Percentiles rank a stretch among this genome's conserved stretches.
phyloP scores from a whole-genome alignment of 2,888 invertebrate species.

The Spisula subtruncata region DNA sequence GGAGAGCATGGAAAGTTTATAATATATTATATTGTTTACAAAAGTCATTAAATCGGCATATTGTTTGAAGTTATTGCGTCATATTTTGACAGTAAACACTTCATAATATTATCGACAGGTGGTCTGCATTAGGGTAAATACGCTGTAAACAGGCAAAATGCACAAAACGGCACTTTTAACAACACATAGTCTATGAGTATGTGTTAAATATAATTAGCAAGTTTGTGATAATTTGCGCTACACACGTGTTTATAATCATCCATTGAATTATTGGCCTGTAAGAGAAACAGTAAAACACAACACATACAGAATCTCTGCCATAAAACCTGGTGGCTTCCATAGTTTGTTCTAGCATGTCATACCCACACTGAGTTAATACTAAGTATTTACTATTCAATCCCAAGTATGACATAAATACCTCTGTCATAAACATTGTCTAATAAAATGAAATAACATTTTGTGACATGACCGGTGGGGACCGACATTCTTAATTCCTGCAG shows the following conservation, averaged over 20 bases:
- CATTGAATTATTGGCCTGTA: neutral
- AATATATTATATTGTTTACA: constrained; percentile 40
- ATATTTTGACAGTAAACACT: constrained; percentile 28
- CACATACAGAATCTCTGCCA: neutral
- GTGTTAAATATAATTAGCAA: constrained; percentile 24
- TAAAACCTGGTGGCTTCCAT: neutral
- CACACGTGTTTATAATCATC: constrained; percentile 17
- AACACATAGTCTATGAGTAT: neutral
- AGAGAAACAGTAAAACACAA: neutral
- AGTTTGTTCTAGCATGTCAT: neutral
- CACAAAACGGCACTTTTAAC: constrained; percentile 20
- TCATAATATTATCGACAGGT: constrained; percentile 20
- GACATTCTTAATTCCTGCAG: neutral
- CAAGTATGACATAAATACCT: neutral
- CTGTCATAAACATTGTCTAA: neutral
- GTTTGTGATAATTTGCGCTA: neutral
- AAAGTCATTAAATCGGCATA: constrained; percentile 37
- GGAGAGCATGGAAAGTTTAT: constrained; percentile 15
- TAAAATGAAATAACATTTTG: neutral
- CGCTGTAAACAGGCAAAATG: neutral
- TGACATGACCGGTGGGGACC: too few relatives aligned
- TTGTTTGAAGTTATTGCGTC: constrained; percentile 31
- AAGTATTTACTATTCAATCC: neutral
- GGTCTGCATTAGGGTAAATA: neutral
- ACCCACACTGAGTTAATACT: neutral